Conservation (phyloP, 2,888 invertebrate genomes). For the Lacanobia oleracea region DNA sequence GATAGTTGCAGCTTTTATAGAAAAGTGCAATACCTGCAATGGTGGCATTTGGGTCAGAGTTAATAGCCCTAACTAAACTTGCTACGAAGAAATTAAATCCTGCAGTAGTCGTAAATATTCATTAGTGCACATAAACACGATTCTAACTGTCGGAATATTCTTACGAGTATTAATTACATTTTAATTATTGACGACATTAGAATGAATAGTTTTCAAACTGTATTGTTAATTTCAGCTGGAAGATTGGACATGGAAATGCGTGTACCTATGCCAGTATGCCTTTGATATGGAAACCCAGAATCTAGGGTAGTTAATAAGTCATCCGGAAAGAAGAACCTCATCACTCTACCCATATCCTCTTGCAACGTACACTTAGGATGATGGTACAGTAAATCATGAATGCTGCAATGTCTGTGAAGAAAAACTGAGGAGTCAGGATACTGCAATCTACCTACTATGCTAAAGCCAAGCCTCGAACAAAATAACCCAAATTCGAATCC, state of each 20-base stretch:
- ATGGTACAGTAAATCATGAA: background rate
- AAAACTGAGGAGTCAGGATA: background rate
- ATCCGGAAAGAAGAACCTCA: background rate
- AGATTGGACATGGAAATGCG: background rate
- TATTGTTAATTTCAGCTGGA: background rate
- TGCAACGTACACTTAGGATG: background rate
- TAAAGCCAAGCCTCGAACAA: background rate
- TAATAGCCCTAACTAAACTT: constrained; percentile 37
- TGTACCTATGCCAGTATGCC: background rate
- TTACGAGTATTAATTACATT: constrained; percentile 23
- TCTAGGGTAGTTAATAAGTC: background rate
- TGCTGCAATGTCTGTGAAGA: background rate
- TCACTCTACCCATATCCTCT: background rate
- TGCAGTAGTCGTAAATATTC: constrained; percentile 44
- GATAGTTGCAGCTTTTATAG: constrained; percentile 15
- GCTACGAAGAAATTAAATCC: constrained; percentile 33
- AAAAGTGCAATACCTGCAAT: constrained; percentile 36
- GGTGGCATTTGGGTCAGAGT: constrained; percentile 45
- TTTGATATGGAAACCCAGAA: background rate
- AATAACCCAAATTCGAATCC: background rate
- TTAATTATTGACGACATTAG: constrained; percentile 9
- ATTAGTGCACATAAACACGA: constrained; percentile 42
- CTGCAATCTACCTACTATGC: background rate
- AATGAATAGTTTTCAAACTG: background rate
- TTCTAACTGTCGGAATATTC: constrained; percentile 29